phyloP scores from a whole-genome alignment of 2,797 vertebrate species.

The Lagodon rhomboides region DNA sequence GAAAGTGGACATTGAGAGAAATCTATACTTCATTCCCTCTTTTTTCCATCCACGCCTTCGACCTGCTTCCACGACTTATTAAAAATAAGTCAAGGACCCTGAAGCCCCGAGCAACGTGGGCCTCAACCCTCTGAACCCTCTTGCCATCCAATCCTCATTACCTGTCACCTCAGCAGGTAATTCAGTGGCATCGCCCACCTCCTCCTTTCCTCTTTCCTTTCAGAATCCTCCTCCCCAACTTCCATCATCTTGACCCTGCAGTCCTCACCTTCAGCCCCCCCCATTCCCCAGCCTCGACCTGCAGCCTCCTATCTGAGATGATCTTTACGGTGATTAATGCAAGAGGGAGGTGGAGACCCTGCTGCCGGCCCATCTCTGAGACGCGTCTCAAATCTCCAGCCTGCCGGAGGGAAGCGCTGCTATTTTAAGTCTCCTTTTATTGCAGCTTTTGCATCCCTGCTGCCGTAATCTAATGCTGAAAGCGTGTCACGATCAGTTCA shows the following conservation, averaged over 20 bases:
- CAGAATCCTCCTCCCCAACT: slow-evolving; percentile 19
- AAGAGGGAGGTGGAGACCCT: slow-evolving; percentile 76
- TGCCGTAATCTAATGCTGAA: slow-evolving; percentile 31
- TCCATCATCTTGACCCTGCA: slow-evolving; percentile 57
- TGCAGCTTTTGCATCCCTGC: slow-evolving; percentile 49
- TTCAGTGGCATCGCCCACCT: slow-evolving; percentile 29
- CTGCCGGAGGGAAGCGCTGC: slow-evolving; percentile 46
- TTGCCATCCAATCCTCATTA: slow-evolving; percentile 48
- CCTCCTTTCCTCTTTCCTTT: slow-evolving; percentile 16
- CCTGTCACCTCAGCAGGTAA: slow-evolving; percentile 21
- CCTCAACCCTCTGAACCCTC: slow-evolving; percentile 27
- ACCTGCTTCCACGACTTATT: slow-evolving; percentile 34
- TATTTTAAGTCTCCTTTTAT: slow-evolving; percentile 58
- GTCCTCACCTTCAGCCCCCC: slow-evolving; percentile 61
- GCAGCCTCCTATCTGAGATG: slow-evolving; percentile 64
- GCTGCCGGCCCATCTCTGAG: slow-evolving; percentile 69
- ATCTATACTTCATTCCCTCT: slow-evolving; percentile 11
- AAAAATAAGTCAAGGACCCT: slow-evolving; percentile 51
- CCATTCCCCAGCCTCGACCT: slow-evolving; percentile 58
- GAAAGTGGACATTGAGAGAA: slow-evolving; percentile 20
- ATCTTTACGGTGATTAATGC: slow-evolving; percentile 86
- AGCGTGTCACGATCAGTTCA: slow-evolving; percentile 19
- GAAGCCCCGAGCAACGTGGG: neutral
- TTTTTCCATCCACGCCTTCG: neutral
- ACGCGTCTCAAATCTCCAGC: slow-evolving; percentile 56